Evolutionary conservation across 1,140 invertebrate genomes (phyloP).

Genomic region (Globodera rostochiensis): DNA sequence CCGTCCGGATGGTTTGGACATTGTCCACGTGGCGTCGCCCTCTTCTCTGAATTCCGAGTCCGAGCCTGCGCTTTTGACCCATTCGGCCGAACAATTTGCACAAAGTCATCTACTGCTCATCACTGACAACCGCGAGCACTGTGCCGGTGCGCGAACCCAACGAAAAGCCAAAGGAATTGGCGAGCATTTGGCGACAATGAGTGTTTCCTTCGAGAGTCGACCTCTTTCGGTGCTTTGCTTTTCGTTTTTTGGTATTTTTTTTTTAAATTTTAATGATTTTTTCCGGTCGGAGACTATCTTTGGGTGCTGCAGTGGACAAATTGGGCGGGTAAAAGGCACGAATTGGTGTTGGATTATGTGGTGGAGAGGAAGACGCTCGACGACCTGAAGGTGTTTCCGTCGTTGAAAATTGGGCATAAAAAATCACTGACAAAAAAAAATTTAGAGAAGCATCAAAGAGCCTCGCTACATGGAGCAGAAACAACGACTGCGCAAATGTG

Average conservation of each 20-base stretch:
- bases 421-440: too few relatives aligned
- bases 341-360: slow-evolving; percentile 56
- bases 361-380: slow-evolving; percentile 57
- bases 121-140: slow-evolving; percentile 48
- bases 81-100: slow-evolving; percentile 29
- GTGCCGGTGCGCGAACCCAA: slow-evolving; percentile 8
- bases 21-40: background rate
- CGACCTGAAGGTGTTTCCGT: slow-evolving; percentile 44
- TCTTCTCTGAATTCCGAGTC: background rate
- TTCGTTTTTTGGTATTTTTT: background rate
- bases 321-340: slow-evolving; percentile 20
- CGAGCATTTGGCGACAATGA: slow-evolving; percentile 42
- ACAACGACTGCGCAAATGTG: slow-evolving; percentile 44
- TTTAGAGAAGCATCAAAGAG: slow-evolving; percentile 51
- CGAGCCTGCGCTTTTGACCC: slow-evolving; percentile 13
- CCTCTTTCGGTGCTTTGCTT: slow-evolving; percentile 46
- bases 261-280: background rate
- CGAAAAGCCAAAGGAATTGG: slow-evolving; percentile 31
- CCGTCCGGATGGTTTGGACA: background rate
- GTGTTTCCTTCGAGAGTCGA: slow-evolving; percentile 46
- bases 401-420: too few relatives aligned
- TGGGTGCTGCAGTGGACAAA: slow-evolving; percentile 46
- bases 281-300: slow-evolving; percentile 42
- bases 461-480: slow-evolving; percentile 56
- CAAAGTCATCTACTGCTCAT: slow-evolving; percentile 39